Evolutionary conservation across 2,113 vertebrate genomes (phyloP).

Genomic region (Larimichthys polyactis): DNA sequence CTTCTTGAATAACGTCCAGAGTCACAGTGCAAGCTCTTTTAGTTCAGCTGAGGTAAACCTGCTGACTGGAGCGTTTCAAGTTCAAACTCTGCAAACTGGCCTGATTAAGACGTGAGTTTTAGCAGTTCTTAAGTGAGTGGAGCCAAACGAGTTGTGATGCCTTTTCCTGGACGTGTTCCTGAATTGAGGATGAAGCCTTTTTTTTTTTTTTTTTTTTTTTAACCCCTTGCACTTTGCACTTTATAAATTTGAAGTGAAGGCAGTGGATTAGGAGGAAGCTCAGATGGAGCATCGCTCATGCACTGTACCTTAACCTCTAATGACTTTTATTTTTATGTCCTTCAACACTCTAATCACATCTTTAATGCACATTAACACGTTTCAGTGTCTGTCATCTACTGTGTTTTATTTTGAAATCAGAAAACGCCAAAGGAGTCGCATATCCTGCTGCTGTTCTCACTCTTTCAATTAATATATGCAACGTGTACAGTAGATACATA

Average conservation of each 20-base stretch:
- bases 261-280: too few relatives aligned
- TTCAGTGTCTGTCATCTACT: too few relatives aligned
- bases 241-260: neutral
- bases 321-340: too few relatives aligned
- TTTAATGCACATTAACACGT: too few relatives aligned
- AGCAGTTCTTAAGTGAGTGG: slow-evolving; percentile 29
- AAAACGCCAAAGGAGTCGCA: too few relatives aligned
- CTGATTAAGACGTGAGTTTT: slow-evolving; percentile 55
- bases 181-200: neutral
- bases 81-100: slow-evolving; percentile 67
- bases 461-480: too few relatives aligned
- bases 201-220: neutral
- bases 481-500: too few relatives aligned
- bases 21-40: slow-evolving; percentile 16
- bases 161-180: slow-evolving; percentile 19
- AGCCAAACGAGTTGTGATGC: slow-evolving; percentile 43
- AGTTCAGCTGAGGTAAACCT: slow-evolving; percentile 73
- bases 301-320: too few relatives aligned
- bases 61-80: slow-evolving; percentile 64
- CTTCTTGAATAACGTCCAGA: neutral
- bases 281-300: neutral
- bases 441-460: too few relatives aligned
- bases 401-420: too few relatives aligned
- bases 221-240: neutral
- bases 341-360: neutral